Percentiles rank a stretch among this genome's conserved stretches.
Evolutionary conservation across 2,888 invertebrate species (phyloP).

Genomic region (Cephalotes varians): DNA sequence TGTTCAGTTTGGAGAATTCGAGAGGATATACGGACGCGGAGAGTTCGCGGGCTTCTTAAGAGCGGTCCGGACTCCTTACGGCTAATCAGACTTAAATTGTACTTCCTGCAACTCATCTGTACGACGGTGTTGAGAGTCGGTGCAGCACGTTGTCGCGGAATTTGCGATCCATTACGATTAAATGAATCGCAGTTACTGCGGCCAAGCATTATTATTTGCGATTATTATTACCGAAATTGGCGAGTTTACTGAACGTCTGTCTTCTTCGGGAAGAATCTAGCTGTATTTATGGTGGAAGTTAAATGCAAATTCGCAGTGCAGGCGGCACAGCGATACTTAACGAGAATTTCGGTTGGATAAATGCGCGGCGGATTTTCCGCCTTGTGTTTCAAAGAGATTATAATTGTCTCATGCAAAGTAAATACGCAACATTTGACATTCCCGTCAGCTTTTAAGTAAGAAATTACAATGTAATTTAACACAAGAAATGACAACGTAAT

Average conservation of each 20-base stretch:
- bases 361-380: background rate
- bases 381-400: constrained; percentile 4
- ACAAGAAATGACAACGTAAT: background rate
- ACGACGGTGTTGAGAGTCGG: constrained; percentile 10
- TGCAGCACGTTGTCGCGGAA: constrained; percentile 1
- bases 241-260: constrained; percentile 9
- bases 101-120: constrained; percentile 40
- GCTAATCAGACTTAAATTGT: constrained; percentile 54
- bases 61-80: constrained; percentile 37
- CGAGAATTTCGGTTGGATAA: constrained; percentile 9
- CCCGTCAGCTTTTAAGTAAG: background rate
- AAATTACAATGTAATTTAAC: constrained; percentile 11
- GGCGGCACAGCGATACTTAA: constrained; percentile 7
- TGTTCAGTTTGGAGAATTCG: constrained; percentile 55
- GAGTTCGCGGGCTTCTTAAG: constrained; percentile 43
- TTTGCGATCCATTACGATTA: constrained; percentile 42
- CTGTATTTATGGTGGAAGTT: constrained; percentile 27
- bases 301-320: constrained; percentile 13
- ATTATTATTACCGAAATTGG: constrained; percentile 47
- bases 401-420: constrained; percentile 21
- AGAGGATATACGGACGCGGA: constrained; percentile 50
- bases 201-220: constrained; percentile 7
- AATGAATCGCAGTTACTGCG: constrained; percentile 32
- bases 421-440: constrained; percentile 2
- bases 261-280: constrained; percentile 7